Evolutionary conservation across 2,113 vertebrate species (phyloP).

Genomic region (Podarcis cretensis): DNA sequence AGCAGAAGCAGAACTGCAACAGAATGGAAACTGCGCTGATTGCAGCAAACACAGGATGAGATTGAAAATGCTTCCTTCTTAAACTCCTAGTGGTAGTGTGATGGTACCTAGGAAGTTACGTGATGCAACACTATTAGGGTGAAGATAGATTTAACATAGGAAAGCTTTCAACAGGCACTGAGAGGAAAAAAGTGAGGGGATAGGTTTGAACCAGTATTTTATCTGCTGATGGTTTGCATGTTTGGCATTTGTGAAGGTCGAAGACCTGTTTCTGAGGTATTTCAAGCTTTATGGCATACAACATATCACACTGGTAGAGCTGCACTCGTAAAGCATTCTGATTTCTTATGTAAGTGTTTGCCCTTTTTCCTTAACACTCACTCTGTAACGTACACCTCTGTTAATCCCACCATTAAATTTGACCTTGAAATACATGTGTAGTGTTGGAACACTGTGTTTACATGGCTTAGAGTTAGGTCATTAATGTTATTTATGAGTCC

Average conservation of each 20-base stretch:
- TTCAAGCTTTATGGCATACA: not conserved
- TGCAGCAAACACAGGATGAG: no score
- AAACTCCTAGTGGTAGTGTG: not conserved
- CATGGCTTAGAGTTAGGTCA: slow-evolving; percentile 38
- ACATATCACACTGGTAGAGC: not conserved
- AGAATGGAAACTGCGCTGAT: no score
- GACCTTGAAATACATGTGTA: slow-evolving; percentile 40
- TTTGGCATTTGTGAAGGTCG: not conserved
- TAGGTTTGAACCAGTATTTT: not conserved
- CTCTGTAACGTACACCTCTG: slow-evolving; percentile 5
- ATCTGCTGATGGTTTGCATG: not conserved
- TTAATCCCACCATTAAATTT: slow-evolving; percentile 25
- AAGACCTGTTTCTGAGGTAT: not conserved
- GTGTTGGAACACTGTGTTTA: not conserved
- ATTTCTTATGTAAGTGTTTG: not conserved
- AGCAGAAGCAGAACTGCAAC: no score
- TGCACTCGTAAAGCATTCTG: slow-evolving; percentile 26
- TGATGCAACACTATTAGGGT: not conserved
- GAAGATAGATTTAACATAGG: not conserved
- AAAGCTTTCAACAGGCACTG: not conserved
- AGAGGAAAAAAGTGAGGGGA: not conserved
- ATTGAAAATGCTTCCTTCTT: no score
- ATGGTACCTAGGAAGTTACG: not conserved
- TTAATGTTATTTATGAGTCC: not conserved
- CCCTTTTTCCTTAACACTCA: slow-evolving; percentile 4